phyloP scores from a whole-genome alignment of 2,888 invertebrate genomes.

The Meganola albula region DNA sequence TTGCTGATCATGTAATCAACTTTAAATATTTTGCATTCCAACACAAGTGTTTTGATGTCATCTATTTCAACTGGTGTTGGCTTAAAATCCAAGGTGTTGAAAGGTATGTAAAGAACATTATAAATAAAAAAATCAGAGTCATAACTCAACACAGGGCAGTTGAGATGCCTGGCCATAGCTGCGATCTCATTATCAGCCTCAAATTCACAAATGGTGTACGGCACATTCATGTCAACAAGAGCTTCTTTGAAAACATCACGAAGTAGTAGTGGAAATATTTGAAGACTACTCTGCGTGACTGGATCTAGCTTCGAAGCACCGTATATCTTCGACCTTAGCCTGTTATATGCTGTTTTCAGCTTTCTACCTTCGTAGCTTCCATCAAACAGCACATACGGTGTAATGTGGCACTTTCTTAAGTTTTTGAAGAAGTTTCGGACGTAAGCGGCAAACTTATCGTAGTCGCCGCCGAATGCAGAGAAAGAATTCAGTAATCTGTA shows the following conservation, averaged over 20 bases:
- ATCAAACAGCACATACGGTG: conserved; percentile 86
- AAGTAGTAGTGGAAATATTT: conserved; percentile 86
- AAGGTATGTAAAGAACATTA: conserved; percentile 89
- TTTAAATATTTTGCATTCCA: conserved; percentile 84
- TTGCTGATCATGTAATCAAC: conserved; percentile 82
- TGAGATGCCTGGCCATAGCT: conserved; percentile 84
- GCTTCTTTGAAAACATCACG: conserved; percentile 86
- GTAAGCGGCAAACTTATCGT: conserved; percentile 83
- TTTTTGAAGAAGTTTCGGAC: conserved; percentile 83
- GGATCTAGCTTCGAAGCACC: conserved; percentile 77
- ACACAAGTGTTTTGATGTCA: conserved; percentile 49
- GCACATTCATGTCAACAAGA: conserved; percentile 80
- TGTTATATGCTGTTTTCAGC: conserved; percentile 79
- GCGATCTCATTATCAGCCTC: conserved; percentile 96
- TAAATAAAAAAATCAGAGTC: conserved; percentile 97
- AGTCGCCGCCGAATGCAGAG: conserved; percentile 91
- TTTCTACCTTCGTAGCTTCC: conserved; percentile 87
- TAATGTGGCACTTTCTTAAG: conserved; percentile 83
- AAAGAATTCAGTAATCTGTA: conserved; percentile 80
- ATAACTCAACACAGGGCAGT: conserved; percentile 92
- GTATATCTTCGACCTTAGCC: conserved; percentile 79
- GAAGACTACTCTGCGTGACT: conserved; percentile 67
- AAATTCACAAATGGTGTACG: conserved; percentile 85
- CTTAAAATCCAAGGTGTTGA: conserved; percentile 80
- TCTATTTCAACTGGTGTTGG: conserved; percentile 41